Conservation (phyloP, 2,113 vertebrate genomes). For the Cromileptes altivelis region DNA sequence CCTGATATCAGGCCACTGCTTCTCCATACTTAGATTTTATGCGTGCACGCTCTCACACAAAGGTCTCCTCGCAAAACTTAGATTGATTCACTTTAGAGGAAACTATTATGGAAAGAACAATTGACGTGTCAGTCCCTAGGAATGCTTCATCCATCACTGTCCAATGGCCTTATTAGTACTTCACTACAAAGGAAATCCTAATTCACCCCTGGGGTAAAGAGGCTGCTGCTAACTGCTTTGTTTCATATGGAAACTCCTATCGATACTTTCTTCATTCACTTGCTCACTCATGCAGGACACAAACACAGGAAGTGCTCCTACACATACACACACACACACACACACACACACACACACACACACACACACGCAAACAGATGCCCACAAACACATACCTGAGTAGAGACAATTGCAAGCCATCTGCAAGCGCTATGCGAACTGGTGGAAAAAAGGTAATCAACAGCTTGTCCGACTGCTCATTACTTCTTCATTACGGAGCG, state of each 20-base stretch:
- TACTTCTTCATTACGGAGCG: conserved; percentile 73
- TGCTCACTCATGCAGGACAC: conserved; percentile 12
- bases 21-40: conserved; percentile 26
- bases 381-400: conserved; percentile 41
- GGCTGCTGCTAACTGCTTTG: conserved; percentile 38
- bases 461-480: conserved; percentile 71
- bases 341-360: conserved; percentile 6
- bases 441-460: conserved; percentile 70
- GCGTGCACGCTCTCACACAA: conserved; percentile 18
- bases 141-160: conserved; percentile 75
- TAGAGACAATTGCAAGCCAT: conserved; percentile 57
- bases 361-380: conserved; percentile 26
- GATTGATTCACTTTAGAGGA: conserved; percentile 70
- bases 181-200: conserved; percentile 61
- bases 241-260: conserved; percentile 49
- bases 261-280: conserved; percentile 32
- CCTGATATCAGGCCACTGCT: background rate
- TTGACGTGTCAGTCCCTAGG: conserved; percentile 68
- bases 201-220: conserved; percentile 55
- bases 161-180: conserved; percentile 68
- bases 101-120: conserved; percentile 78
- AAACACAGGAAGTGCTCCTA: conserved; percentile 28
- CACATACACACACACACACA: conserved; percentile 3
- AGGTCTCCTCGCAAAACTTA: conserved; percentile 24
- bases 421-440: conserved; percentile 52